Base-by-base conservation (phyloP, 2,797 vertebrate species). In the Lepus townsendii region DNA sequence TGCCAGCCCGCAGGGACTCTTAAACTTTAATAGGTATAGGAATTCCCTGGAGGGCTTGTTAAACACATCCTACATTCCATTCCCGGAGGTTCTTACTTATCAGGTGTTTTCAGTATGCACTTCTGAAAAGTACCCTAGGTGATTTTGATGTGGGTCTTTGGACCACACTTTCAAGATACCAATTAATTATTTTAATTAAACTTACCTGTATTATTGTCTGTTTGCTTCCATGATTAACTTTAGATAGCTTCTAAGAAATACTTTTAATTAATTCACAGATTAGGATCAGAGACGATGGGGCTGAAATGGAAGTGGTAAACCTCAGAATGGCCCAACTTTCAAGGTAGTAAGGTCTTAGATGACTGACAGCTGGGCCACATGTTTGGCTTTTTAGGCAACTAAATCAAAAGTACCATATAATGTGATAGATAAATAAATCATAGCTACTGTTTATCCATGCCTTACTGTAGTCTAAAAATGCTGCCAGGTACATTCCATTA, bases 221-320 rank as follows among this genome's bases (percentile, higher is more conserved):
- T 60, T 22, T 83, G 8, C 20, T 95, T 91, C 30, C 16, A 79
- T 32, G 63, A 87, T 50, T 94, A 96, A 83, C 7, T 90, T 91
- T n/a, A 78, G 83, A 52, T 35, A 68, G 27, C 38, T 68, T 91
- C n/a, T 76, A 79, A 94, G 52, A 91, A 94, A 32, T 90, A 76
- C 82, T 86, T 96, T 77, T 5, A 71, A 77, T 90, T 88, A 88
- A 82, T 88, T 71, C 47, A 86, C 82, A 89, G 92, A 42, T 88
- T 84, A 82, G 52, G 75, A 14, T 77, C 19, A 24, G 35, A n/a
- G 38, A 77, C 89, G 50, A 87, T 68, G 78, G 32, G 78, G 71
- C 75, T 90, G 42, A 47, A 62, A 71, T 79, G 35, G 57, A 85
- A 85, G 14, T 75, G 2, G 78, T 66, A 66, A 57, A 93, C 27